Conservation (phyloP, 2,113 vertebrate species). For the Microcebus jonahi region DNA sequence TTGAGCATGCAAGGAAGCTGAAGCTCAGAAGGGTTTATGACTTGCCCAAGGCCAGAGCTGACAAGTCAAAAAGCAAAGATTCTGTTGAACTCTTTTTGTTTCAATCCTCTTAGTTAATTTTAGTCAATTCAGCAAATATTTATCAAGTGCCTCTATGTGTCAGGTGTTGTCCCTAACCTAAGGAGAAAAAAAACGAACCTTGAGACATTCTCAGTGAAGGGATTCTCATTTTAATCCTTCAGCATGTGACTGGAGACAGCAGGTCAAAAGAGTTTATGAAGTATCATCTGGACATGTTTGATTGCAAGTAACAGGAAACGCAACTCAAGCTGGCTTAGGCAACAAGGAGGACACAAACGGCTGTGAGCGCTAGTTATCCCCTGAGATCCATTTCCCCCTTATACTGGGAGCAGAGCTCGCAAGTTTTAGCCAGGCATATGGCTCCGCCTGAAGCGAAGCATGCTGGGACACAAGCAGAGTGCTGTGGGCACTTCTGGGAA, state of each 20-base stretch:
- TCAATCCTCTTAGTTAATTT: constrained; percentile 33
- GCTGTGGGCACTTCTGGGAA: not conserved
- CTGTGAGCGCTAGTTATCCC: not conserved
- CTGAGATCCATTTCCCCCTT: not conserved
- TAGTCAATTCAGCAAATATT: constrained; percentile 50
- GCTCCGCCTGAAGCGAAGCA: not conserved
- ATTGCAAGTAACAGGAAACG: not conserved
- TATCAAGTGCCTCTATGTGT: not conserved
- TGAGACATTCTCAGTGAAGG: not conserved
- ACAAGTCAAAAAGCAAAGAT: not conserved
- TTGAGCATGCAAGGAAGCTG: not conserved
- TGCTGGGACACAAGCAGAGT: not conserved
- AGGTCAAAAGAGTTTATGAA: not conserved
- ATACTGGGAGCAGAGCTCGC: not conserved
- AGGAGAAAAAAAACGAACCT: not conserved
- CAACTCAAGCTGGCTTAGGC: not conserved
- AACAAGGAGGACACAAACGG: not conserved
- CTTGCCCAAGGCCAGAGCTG: not conserved
- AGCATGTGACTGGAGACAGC: not conserved
- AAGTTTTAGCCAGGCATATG: not conserved
- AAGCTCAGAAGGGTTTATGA: not conserved
- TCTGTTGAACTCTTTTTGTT: not conserved
- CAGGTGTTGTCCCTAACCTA: not conserved
- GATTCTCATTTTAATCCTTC: not conserved
- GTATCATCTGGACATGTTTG: not conserved